Conservation (phyloP, 2,797 vertebrate genomes). For the Pantherophis vulpinus region DNA sequence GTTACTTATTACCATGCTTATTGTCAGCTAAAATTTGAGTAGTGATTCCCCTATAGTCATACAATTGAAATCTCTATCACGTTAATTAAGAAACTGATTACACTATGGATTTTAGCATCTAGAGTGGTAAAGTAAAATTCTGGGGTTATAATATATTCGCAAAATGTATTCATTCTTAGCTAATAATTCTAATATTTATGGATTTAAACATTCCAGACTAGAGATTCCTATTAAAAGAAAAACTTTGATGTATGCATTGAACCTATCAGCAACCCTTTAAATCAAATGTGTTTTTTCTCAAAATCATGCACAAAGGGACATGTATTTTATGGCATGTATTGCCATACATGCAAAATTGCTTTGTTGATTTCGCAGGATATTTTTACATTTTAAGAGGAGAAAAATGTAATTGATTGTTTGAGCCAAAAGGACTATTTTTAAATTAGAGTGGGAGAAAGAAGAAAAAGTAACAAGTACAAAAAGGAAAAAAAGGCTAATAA, state of each 20-base stretch:
- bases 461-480: not conserved
- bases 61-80: not conserved
- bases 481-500: not conserved
- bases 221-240: not conserved
- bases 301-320: not conserved
- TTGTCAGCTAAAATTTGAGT: not conserved
- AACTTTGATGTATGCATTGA: not conserved
- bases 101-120: not conserved
- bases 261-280: not conserved
- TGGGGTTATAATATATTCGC: not conserved
- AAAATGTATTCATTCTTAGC: not conserved
- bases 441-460: not conserved
- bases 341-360: not conserved
- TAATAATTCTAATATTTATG: not conserved
- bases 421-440: not conserved
- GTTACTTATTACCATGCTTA: not conserved
- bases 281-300: not conserved
- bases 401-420: not conserved
- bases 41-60: not conserved
- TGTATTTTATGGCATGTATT: not conserved
- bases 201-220: not conserved
- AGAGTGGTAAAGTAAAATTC: not conserved
- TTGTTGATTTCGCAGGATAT: not conserved
- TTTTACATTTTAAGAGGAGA: not conserved
- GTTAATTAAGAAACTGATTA: slow-evolving; percentile 2